These are phyloP conservation scores for Lucilia cuprina DNA, from an alignment of 1,140 invertebrate species.

Conservation along the genomic window DNA sequence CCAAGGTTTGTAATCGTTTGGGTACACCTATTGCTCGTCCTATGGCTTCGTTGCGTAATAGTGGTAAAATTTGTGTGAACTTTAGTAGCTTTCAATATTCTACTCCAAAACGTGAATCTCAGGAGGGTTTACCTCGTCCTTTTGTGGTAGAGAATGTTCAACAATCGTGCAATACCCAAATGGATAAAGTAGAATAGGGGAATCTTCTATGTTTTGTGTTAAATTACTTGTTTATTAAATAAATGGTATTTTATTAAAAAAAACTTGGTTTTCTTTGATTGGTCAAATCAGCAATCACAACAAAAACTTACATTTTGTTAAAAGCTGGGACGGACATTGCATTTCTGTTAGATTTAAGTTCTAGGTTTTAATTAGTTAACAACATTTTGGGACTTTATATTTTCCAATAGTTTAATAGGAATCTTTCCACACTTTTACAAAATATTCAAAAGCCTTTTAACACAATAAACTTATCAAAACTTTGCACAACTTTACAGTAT, in stretches of 20 bases:
- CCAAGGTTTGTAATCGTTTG: conserved; percentile 39
- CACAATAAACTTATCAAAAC: too few relatives aligned
- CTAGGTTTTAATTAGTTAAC: too few relatives aligned
- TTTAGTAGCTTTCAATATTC: conserved; percentile 48
- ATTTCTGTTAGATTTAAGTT: too few relatives aligned
- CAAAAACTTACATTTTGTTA: too few relatives aligned
- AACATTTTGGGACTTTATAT: too few relatives aligned
- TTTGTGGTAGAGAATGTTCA: conserved; percentile 43
- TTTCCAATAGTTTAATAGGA: too few relatives aligned
- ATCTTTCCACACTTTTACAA: too few relatives aligned
- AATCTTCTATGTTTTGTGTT: background rate
- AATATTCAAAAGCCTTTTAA: too few relatives aligned
- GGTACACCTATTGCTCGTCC: conserved; percentile 50
- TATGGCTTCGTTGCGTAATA: conserved; percentile 47
- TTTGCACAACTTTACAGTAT: too few relatives aligned
- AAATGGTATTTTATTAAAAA: background rate
- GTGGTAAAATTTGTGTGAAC: conserved; percentile 49
- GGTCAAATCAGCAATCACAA: too few relatives aligned
- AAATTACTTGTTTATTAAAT: background rate
- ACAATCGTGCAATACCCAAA: background rate
- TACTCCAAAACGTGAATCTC: conserved; percentile 57
- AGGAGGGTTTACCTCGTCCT: conserved; percentile 48
- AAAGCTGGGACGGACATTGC: too few relatives aligned
- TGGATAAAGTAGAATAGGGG: background rate
- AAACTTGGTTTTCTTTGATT: background rate